phyloP scores from a whole-genome alignment of 2,888 invertebrate genomes.

The Cephalotes varians region DNA sequence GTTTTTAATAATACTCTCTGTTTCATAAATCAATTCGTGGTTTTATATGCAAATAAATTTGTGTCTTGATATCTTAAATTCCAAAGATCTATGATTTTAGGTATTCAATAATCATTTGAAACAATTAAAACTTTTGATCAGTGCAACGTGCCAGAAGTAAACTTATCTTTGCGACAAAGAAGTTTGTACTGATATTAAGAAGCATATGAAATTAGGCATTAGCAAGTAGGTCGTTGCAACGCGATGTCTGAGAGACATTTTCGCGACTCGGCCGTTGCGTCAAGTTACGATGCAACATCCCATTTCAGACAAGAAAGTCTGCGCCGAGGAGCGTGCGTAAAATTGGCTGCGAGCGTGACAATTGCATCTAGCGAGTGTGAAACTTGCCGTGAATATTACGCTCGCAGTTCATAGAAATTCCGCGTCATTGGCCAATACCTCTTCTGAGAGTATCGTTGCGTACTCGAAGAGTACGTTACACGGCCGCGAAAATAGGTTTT shows the following conservation, averaged over 20 bases:
- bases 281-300: constrained; percentile 53
- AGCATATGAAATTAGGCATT: constrained; percentile 17
- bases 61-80: not conserved
- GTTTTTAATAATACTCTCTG: not conserved
- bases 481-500: constrained; percentile 47
- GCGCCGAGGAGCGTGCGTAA: constrained; percentile 43
- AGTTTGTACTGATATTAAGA: not conserved
- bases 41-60: not conserved
- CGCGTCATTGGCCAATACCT: constrained; percentile 36
- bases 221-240: constrained; percentile 31
- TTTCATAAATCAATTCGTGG: not conserved
- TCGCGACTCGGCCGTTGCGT: constrained; percentile 43
- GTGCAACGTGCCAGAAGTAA: not conserved
- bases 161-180: not conserved
- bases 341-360: constrained; percentile 58
- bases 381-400: constrained; percentile 50
- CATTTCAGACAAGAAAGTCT: constrained; percentile 44
- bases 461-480: constrained; percentile 20
- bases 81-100: not conserved
- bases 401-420: constrained; percentile 30
- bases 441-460: constrained; percentile 33
- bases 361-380: constrained; percentile 65
- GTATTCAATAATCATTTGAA: not conserved
- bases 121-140: not conserved
- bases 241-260: constrained; percentile 33